Evolutionary conservation across 2,797 vertebrate species (phyloP), one percentile per base, ranked within the genome.

Genomic region (Aselliscus stoliczkanus): DNA sequence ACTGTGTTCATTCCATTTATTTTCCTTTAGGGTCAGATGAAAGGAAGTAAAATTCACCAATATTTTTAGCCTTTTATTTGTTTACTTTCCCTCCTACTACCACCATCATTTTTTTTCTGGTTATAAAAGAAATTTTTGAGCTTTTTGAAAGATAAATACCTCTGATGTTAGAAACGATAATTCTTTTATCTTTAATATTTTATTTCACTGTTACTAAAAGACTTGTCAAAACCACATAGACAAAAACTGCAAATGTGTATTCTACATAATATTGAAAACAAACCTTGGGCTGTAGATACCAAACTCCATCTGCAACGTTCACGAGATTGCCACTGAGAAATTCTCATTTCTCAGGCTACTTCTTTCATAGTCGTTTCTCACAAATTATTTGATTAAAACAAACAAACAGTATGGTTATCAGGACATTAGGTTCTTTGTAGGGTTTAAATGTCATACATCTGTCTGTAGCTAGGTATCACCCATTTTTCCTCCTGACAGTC

Each of bases 11-110:
- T 70, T 60, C 76, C 64, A 92, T 64, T 90, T 94, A 67, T 79
- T 93, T 96, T 73, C 81, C 37, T 92, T 60, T 70, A 80, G 64
- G 37, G 23, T 83, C n/a, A 79, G 18, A 79, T 58, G 17, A 79
- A 91, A 88, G 88, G 31, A 95, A 81, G 20, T 37, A 50, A 76
- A 82, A 94, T 82, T 79, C 62, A 85, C 42, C 91, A 91, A 70
- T 85, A 34, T 39, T 85, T 93, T 47, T 62, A 88, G 60, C 31
- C 23, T 76, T 89, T 70, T 69, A 67, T 72, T 86, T 82, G 25
- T 37, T 54, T 76, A 73, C 27, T 60, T 69, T 29, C 20, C 25
- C 13, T 42, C 10, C 39, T 34, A 56, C 37, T 13, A 82, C 21
- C 29, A 50, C 29, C 37, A 47, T 70, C 29, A 69, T 67, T 56